These are phyloP conservation scores for Epizoanthus ramosus DNA, from an alignment of 92 coral and sea anemone species.

Conservation along the genomic window DNA sequence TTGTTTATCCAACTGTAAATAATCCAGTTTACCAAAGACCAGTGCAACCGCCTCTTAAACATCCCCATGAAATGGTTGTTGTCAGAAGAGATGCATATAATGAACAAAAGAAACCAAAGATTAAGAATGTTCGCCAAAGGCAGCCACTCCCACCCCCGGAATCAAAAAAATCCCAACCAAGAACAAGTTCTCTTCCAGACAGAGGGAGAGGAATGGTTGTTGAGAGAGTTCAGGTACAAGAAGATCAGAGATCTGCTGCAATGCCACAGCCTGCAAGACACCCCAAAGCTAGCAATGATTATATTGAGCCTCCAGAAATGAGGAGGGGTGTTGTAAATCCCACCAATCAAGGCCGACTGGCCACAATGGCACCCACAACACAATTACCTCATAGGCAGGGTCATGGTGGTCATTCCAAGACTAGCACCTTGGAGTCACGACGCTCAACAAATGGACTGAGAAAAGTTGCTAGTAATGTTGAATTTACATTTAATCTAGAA, in stretches of 20 bases:
- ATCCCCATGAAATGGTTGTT: constrained; percentile 66
- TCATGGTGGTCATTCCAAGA: constrained; percentile 33
- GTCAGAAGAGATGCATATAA: constrained; percentile 68
- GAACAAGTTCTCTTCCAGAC: constrained; percentile 18
- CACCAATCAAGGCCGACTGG: neutral
- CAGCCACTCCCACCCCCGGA: constrained; percentile 25
- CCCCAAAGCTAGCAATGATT: constrained; percentile 44
- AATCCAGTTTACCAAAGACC: constrained; percentile 65
- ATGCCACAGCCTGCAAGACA: neutral
- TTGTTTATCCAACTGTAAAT: constrained; percentile 75
- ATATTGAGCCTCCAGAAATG: constrained; percentile 56
- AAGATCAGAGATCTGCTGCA: neutral
- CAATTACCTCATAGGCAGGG: constrained; percentile 25
- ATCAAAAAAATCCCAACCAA: constrained; percentile 39
- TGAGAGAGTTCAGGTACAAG: constrained; percentile 15
- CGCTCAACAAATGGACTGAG: constrained; percentile 35
- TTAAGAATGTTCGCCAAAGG: constrained; percentile 31
- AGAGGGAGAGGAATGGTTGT: constrained; percentile 12
- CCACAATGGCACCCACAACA: constrained; percentile 27
- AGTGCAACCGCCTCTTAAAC: constrained; percentile 21
- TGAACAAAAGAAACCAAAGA: constrained; percentile 14
- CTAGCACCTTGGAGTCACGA: constrained; percentile 44
- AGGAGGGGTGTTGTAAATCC: constrained; percentile 18
- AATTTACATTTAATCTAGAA: constrained; percentile 78
- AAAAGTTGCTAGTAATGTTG: constrained; percentile 58